A percentile compares a stretch with the other conserved stretches of the same genome.
Conservation (phyloP, 2,888 invertebrate species). For the Aleiodes alternator region DNA sequence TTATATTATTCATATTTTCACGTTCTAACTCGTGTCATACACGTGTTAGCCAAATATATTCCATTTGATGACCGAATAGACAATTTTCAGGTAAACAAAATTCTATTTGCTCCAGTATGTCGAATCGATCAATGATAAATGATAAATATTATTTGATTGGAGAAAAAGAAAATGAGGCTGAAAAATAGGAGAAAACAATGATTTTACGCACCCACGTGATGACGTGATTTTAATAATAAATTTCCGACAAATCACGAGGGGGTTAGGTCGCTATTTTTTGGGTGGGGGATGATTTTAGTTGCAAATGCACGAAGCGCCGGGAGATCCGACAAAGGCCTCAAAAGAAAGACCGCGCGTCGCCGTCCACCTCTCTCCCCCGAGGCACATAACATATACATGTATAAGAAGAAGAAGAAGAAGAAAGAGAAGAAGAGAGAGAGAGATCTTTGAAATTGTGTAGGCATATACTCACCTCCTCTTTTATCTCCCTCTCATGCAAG, state of each 20-base stretch:
- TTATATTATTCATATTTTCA: conserved; percentile 68
- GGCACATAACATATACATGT: conserved; percentile 30
- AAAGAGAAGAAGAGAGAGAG: no score
- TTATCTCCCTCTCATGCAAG: conserved; percentile 46
- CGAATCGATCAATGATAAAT: no score
- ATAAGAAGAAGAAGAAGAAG: not conserved
- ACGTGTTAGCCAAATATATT: conserved; percentile 17
- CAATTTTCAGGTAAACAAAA: conserved; percentile 30
- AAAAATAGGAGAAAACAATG: conserved; percentile 43
- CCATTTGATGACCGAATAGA: conserved; percentile 13
- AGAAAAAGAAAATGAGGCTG: not conserved
- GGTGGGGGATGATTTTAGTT: conserved; percentile 74
- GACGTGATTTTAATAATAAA: conserved; percentile 71
- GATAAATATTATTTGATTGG: no score
- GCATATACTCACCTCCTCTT: conserved; percentile 44
- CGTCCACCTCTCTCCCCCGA: conserved; percentile 45
- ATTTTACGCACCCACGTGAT: conserved; percentile 48
- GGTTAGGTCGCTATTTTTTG: conserved; percentile 33
- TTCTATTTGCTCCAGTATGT: not conserved
- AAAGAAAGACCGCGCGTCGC: conserved; percentile 67
- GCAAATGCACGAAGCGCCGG: conserved; percentile 75
- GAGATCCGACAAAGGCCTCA: conserved; percentile 73
- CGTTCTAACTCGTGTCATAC: conserved; percentile 19
- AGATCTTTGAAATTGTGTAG: conserved; percentile 27
- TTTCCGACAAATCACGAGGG: conserved; percentile 71